Evolutionary conservation across 1,140 invertebrate species (phyloP), one percentile per base, ranked within the genome.

Genomic region (Drosophila athabasca): DNA sequence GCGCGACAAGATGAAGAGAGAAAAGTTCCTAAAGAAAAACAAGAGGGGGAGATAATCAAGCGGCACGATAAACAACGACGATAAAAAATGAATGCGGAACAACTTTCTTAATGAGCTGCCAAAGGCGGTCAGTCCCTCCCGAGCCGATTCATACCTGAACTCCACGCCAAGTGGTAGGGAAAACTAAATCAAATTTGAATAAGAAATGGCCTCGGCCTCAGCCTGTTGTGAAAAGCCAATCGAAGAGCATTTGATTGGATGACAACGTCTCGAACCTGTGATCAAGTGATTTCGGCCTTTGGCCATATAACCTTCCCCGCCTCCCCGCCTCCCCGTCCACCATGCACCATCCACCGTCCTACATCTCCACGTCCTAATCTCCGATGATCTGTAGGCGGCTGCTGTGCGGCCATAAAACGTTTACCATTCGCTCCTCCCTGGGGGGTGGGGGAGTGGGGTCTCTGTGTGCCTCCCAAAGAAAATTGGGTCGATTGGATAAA

Each of bases 91-190:
- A 88, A 87, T 82, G 83, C 82, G 82, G 83, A 87, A 87, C 83
- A 87, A 88, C 83, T 88, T 87, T 88, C 83, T 83, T 87, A 87
- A 87, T 87, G 83, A 87, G 83, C 83, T 87, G 83, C 83, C 82
- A 87, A 87, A 83, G 75, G 83, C 83, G 84, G 67, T 71, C 71
- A 79, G 51, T 49, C 45, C 46, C 35, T 22, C 19, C 7, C 6
- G 4, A 6, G 24, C 52, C 29, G 6, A 26, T 19, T 44, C 49
- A 8, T 26, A 7, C 43, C n/a, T 8, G 22, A n/a, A 52, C 41
- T 41, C 8, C 43, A 15, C 15, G 7, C 24, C 54, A 71, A 52
- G 39, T 51, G 69, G 60, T 64, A 44, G 65, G 71, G 15, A 62
- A 76, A 87, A 62, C 82, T 76, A 88, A 88, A 88, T 87, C 75